Percentiles rank a stretch among this genome's conserved stretches.
Conservation (phyloP, 2,888 invertebrate genomes). For the Sturmia bella region DNA sequence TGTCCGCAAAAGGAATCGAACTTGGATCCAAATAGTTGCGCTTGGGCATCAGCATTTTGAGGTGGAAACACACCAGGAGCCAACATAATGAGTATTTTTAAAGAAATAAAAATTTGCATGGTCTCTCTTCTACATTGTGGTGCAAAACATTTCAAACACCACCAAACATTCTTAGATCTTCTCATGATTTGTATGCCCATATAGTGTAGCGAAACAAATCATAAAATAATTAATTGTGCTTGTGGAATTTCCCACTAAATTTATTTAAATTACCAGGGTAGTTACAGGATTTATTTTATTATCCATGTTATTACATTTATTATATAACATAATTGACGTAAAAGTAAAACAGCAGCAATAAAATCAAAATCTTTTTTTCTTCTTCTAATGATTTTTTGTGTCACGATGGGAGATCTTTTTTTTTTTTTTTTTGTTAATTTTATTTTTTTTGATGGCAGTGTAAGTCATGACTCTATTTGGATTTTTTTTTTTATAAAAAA, state of each 20-base stretch:
- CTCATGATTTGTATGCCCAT: background rate
- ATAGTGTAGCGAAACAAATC: slow-evolving; percentile 71
- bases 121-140: too few species aligned
- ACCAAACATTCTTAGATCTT: too few species aligned
- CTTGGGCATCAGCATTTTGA: too few species aligned
- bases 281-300: slow-evolving; percentile 54
- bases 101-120: too few species aligned
- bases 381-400: background rate
- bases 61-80: too few species aligned
- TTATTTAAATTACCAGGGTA: slow-evolving; percentile 41
- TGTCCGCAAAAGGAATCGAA: too few species aligned
- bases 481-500: slow-evolving; percentile 12
- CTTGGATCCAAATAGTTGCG: too few species aligned
- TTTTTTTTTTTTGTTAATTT: background rate
- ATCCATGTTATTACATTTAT: slow-evolving; percentile 47
- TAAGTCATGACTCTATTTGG: slow-evolving; percentile 23
- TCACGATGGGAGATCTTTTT: slow-evolving; percentile 8
- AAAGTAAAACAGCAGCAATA: background rate
- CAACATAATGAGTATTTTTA: too few species aligned
- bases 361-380: slow-evolving; percentile 1
- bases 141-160: too few species aligned
- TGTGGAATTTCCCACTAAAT: slow-evolving; percentile 77
- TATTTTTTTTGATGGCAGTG: slow-evolving; percentile 42
- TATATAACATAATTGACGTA: slow-evolving; percentile 39
- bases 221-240: slow-evolving; percentile 77